A percentile compares a stretch with the other conserved stretches of the same genome.
Conservation (phyloP, 2,888 invertebrate genomes). For the Parelbella ahira region DNA sequence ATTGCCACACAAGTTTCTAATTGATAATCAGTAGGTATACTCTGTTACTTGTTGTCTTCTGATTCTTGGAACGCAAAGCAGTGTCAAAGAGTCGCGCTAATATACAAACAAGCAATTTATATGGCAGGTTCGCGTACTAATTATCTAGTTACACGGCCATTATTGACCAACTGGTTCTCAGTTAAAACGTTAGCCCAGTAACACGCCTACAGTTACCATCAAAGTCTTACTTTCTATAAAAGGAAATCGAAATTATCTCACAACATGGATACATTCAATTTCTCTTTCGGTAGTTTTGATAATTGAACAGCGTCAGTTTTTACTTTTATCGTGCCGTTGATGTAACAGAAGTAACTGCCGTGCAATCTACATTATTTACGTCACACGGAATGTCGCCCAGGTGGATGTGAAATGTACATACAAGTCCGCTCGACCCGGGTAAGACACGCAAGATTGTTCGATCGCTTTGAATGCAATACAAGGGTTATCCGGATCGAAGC, state of each 20-base stretch:
- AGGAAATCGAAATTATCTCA: constrained; percentile 78
- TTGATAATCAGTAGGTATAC: constrained; percentile 10
- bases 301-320: constrained; percentile 61
- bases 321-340: constrained; percentile 52
- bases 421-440: background rate
- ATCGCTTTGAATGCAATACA: background rate
- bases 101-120: constrained; percentile 27
- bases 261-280: constrained; percentile 70
- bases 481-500: constrained; percentile 17
- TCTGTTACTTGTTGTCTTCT: constrained; percentile 10
- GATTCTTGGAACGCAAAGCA: constrained; percentile 25
- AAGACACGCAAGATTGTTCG: background rate
- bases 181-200: constrained; percentile 47
- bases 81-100: constrained; percentile 27
- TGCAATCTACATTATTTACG: constrained; percentile 50
- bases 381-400: constrained; percentile 32
- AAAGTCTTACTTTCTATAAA: constrained; percentile 77
- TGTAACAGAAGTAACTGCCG: constrained; percentile 40
- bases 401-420: constrained; percentile 3
- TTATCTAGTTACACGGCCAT: constrained; percentile 34
- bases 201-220: constrained; percentile 53
- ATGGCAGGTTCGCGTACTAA: constrained; percentile 36
- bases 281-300: constrained; percentile 71
- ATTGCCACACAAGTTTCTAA: constrained; percentile 10
- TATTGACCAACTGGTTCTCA: constrained; percentile 47